A percentile compares a stretch with the other conserved stretches of the same genome.
phyloP scores from a whole-genome alignment of 2,888 invertebrate genomes.

The Eudemis profundana region DNA sequence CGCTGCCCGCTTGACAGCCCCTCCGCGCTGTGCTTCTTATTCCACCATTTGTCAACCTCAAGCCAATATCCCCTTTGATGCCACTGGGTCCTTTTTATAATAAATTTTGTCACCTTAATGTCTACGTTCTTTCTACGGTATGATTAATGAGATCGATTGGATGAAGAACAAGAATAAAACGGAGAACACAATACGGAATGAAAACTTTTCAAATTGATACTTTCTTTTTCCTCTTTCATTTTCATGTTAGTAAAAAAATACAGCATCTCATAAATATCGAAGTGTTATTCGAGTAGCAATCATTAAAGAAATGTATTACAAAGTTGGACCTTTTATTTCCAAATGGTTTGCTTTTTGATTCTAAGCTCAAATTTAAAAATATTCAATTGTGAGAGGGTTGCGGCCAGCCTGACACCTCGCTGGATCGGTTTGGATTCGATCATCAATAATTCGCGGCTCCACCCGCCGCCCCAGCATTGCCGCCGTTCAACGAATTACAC shows the following conservation, averaged over 20 bases:
- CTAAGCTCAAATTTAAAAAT: slow-evolving; percentile 21
- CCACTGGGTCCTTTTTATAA: slow-evolving; percentile 6
- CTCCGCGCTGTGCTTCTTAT: slow-evolving; percentile 19
- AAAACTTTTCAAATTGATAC: not conserved
- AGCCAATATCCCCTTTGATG: slow-evolving; percentile 19
- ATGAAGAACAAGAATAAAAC: not conserved
- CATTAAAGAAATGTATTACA: too few species aligned
- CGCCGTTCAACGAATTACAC: slow-evolving; percentile 62
- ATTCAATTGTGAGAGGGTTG: slow-evolving; percentile 34
- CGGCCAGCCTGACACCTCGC: slow-evolving; percentile 44
- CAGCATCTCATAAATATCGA: too few species aligned
- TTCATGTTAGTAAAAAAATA: too few species aligned
- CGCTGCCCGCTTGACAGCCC: slow-evolving; percentile 41
- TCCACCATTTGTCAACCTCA: slow-evolving; percentile 33
- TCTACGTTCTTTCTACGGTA: not conserved
- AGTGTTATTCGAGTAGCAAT: too few species aligned
- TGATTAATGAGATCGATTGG: slow-evolving; percentile 1
- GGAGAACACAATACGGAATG: not conserved
- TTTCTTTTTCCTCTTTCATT: too few species aligned
- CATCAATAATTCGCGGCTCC: slow-evolving; percentile 63
- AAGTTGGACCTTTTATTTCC: not conserved
- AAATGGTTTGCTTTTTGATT: not conserved
- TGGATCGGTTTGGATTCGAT: slow-evolving; percentile 51
- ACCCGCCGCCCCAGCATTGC: slow-evolving; percentile 52
- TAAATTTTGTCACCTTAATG: slow-evolving; percentile 18